phyloP scores from a whole-genome alignment of 2,113 vertebrate species.

The Podarcis muralis region DNA sequence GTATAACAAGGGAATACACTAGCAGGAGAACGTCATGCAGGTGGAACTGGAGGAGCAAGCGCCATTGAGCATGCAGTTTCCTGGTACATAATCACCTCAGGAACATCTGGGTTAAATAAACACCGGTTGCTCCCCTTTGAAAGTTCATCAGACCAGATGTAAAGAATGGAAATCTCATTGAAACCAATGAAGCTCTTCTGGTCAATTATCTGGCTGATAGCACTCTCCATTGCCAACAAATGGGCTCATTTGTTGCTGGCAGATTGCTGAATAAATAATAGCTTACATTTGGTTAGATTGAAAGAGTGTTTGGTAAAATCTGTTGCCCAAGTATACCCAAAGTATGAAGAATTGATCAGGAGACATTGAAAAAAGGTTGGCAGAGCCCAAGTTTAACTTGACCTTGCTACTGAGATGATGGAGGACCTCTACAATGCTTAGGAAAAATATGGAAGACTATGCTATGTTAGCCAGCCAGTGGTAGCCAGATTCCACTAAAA shows the following conservation, averaged over 20 bases:
- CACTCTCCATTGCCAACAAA: not conserved
- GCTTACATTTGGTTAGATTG: not conserved
- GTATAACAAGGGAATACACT: constrained; percentile 39
- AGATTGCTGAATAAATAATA: not conserved
- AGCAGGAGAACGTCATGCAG: constrained; percentile 27
- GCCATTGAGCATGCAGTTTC: constrained; percentile 14
- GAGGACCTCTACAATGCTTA: not conserved
- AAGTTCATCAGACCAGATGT: not conserved
- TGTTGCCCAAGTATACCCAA: not conserved
- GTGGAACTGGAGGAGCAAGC: constrained; percentile 33
- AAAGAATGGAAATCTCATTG: not conserved
- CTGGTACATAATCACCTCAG: constrained; percentile 6
- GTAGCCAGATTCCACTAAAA: not conserved
- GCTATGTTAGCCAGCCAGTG: not conserved
- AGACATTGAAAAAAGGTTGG: not conserved
- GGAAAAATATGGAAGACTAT: not conserved
- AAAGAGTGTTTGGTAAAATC: not conserved
- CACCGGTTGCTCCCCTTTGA: not conserved
- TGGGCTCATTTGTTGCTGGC: not conserved
- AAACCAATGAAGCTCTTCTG: not conserved
- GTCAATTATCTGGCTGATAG: not conserved
- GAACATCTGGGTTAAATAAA: constrained; percentile 32
- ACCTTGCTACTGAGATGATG: not conserved
- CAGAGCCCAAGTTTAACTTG: not conserved
- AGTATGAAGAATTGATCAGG: not conserved